Evolutionary conservation across 2,113 vertebrate genomes (phyloP).

Genomic region (Halichoeres trimaculatus): DNA sequence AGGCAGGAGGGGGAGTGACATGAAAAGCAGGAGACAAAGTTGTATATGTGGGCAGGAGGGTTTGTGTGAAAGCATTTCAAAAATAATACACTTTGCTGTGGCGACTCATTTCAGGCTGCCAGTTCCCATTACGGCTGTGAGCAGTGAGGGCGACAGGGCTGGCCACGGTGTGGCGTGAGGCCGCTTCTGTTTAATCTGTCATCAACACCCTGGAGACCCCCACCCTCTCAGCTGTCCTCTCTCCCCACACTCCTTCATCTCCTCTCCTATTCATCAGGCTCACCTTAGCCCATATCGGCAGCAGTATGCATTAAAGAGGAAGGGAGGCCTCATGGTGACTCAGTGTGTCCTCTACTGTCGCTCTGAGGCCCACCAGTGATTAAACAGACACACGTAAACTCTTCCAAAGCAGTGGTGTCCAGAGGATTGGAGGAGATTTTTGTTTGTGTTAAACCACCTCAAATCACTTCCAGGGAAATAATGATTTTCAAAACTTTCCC

Average conservation of each 20-base stretch:
- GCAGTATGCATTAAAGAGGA: conserved; percentile 85
- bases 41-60: conserved; percentile 91
- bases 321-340: conserved; percentile 60
- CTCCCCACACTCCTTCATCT: conserved; percentile 61
- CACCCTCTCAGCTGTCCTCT: conserved; percentile 68
- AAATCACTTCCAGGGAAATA: conserved; percentile 42
- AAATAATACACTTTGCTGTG: conserved; percentile 98
- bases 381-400: conserved; percentile 1
- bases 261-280: conserved; percentile 88
- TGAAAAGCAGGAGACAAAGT: conserved; percentile 96
- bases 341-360: conserved; percentile 35
- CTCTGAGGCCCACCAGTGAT: conserved; percentile 17
- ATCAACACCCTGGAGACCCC: conserved; percentile 93
- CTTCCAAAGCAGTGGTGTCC: conserved; percentile 5
- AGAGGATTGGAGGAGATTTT: conserved; percentile 6
- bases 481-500: conserved; percentile 40
- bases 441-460: conserved; percentile 26
- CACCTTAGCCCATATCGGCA: conserved; percentile 87
- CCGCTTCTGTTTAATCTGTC: conserved; percentile 99
- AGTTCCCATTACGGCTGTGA: conserved; percentile 94
- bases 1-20: conserved; percentile 89
- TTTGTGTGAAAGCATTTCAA: conserved; percentile 99
- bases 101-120: conserved; percentile 99
- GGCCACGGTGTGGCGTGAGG: conserved; percentile 85
- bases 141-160: conserved; percentile 92